Conservation (phyloP, 1,140 invertebrate genomes). For the Drosophila repleta region DNA sequence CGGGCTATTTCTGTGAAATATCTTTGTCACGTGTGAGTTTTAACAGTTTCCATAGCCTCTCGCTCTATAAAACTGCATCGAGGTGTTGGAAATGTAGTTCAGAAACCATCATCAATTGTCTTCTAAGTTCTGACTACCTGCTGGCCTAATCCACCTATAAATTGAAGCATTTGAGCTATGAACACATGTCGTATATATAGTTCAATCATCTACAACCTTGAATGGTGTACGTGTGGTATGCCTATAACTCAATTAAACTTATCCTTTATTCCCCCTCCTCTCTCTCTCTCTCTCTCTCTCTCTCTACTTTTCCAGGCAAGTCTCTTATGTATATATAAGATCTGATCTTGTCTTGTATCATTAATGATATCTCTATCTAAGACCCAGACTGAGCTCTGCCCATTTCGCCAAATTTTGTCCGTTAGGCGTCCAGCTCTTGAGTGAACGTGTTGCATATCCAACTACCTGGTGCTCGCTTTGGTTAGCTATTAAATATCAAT, state of each 20-base stretch:
- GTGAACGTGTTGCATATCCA: not conserved
- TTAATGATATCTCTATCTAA: not conserved
- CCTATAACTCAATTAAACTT: too few species aligned
- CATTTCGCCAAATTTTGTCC: not conserved
- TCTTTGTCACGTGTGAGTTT: constrained; percentile 52
- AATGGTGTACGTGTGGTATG: too few species aligned
- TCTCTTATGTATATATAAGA: too few species aligned
- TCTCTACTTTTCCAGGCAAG: too few species aligned
- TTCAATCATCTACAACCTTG: too few species aligned
- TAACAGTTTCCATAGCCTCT: constrained; percentile 23
- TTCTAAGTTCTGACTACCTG: constrained; percentile 3
- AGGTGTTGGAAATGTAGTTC: not conserved
- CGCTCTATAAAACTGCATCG: constrained; percentile 1
- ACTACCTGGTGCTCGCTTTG: not conserved
- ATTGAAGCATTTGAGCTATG: not conserved
- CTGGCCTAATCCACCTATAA: not conserved
- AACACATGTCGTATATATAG: not conserved
- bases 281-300: too few species aligned
- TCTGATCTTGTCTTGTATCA: too few species aligned
- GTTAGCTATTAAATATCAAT: constrained; percentile 62
- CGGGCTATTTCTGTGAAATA: constrained; percentile 40
- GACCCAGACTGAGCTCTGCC: not conserved
- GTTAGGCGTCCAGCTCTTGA: not conserved
- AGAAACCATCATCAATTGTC: constrained; percentile 1
- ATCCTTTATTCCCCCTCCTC: too few species aligned